Evolutionary conservation across 1,140 invertebrate species (phyloP).

Genomic region (Gonatopus flavifemur): DNA sequence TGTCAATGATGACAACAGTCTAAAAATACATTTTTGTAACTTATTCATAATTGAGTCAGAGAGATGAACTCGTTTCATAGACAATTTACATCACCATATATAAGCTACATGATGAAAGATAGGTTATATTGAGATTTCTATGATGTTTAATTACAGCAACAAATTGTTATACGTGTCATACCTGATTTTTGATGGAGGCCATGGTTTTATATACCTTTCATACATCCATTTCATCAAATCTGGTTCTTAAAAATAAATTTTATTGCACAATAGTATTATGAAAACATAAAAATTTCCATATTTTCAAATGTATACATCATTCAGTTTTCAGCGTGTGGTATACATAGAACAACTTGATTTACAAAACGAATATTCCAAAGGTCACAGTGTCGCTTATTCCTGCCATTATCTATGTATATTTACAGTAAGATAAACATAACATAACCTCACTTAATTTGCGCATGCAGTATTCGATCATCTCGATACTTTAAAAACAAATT

Average conservation of each 20-base stretch:
- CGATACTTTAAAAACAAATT: too few relatives aligned
- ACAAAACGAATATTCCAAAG: constrained; percentile 4
- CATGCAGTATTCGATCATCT: too few relatives aligned
- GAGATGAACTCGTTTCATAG: constrained; percentile 1
- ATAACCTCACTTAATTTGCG: constrained; percentile 8
- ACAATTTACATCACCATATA: constrained; percentile 3
- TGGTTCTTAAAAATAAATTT: constrained; percentile 5
- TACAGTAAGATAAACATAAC: constrained; percentile 4
- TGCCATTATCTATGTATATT: background rate
- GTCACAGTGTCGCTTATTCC: constrained; percentile 8
- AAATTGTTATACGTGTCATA: background rate
- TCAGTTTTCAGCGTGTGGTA: background rate
- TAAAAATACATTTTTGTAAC: background rate
- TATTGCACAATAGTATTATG: too few relatives aligned
- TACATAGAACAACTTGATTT: background rate
- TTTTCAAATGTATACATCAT: too few relatives aligned
- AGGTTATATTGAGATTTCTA: constrained; percentile 3
- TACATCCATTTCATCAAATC: background rate
- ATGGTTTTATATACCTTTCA: too few relatives aligned
- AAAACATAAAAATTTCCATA: too few relatives aligned
- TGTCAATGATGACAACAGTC: background rate
- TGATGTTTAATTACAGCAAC: constrained; percentile 7
- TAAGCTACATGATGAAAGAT: constrained; percentile 11
- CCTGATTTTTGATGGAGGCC: too few relatives aligned
- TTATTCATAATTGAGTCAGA: background rate